Evolutionary conservation across 2,888 invertebrate genomes (phyloP).

Genomic region (Orchesella flavescens): DNA sequence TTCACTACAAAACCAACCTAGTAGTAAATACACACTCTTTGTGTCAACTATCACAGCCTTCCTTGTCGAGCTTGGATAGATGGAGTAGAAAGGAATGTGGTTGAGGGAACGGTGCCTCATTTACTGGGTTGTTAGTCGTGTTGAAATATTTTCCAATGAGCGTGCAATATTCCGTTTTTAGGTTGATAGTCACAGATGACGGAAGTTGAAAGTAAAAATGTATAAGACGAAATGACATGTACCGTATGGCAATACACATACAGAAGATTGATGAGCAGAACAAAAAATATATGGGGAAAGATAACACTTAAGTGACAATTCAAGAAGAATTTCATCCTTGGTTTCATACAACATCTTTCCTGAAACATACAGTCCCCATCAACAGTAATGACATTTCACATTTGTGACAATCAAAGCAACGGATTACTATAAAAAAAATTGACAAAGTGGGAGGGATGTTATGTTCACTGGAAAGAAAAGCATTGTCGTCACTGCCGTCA

Average conservation of each 20-base stretch:
- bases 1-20: not conserved
- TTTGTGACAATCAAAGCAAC: conserved; percentile 6
- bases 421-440: conserved; percentile 1
- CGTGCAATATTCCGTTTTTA: not conserved
- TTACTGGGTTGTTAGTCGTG: not conserved
- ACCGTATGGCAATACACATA: not conserved
- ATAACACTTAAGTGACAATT: conserved; percentile 11
- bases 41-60: not conserved
- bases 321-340: conserved; percentile 9
- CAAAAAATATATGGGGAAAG: not conserved
- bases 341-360: conserved; percentile 1
- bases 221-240: conserved; percentile 10
- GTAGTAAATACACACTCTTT: not conserved
- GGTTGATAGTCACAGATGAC: not conserved
- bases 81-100: conserved; percentile 24
- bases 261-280: conserved; percentile 16
- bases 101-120: not conserved
- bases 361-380: not conserved
- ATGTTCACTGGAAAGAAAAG: not conserved
- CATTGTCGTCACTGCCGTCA: not conserved
- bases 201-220: not conserved
- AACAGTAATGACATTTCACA: conserved; percentile 17
- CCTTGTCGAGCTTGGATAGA: not conserved
- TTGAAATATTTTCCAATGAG: conserved; percentile 31
- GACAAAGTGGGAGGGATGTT: conserved; percentile 3